Evolutionary conservation across 2,113 vertebrate species (phyloP).

Genomic region (Pica pica): DNA sequence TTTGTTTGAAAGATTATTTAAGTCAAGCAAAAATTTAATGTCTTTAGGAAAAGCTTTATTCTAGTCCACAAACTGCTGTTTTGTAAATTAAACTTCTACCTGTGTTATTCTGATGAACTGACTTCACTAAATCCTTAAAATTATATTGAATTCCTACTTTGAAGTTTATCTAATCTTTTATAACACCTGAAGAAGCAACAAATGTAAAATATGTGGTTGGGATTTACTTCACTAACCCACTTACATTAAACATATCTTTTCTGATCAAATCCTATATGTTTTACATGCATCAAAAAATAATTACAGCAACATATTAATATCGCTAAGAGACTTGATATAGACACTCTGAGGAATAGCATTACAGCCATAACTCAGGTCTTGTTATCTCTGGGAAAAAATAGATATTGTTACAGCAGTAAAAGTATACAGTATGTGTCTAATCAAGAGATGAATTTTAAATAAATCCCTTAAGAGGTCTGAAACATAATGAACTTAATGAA

Average conservation of each 20-base stretch:
- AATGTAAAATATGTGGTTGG: background rate
- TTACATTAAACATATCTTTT: constrained; percentile 46
- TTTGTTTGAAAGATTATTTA: constrained; percentile 32
- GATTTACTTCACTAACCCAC: constrained; percentile 40
- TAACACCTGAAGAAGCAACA: background rate
- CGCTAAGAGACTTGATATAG: constrained; percentile 7
- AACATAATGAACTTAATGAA: constrained; percentile 79
- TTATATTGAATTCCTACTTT: constrained; percentile 8
- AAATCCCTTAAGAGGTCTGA: constrained; percentile 79
- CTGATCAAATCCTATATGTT: constrained; percentile 46
- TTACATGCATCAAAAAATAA: constrained; percentile 61
- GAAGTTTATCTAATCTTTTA: constrained; percentile 10
- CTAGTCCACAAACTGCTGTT: background rate
- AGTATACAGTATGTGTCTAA: constrained; percentile 66
- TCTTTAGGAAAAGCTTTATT: constrained; percentile 19
- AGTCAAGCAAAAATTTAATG: background rate
- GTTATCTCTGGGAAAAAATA: constrained; percentile 77
- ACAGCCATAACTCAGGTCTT: constrained; percentile 75
- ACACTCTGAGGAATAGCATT: constrained; percentile 69
- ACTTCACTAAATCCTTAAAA: constrained; percentile 18
- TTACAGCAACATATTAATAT: constrained; percentile 60
- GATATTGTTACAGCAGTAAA: constrained; percentile 76
- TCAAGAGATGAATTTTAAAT: constrained; percentile 76
- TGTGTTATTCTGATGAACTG: constrained; percentile 14
- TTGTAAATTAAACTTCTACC: constrained; percentile 37